Evolutionary conservation across 2,113 vertebrate genomes (phyloP), one percentile per base, ranked within the genome.

Genomic region (Perognathus longimembris): DNA sequence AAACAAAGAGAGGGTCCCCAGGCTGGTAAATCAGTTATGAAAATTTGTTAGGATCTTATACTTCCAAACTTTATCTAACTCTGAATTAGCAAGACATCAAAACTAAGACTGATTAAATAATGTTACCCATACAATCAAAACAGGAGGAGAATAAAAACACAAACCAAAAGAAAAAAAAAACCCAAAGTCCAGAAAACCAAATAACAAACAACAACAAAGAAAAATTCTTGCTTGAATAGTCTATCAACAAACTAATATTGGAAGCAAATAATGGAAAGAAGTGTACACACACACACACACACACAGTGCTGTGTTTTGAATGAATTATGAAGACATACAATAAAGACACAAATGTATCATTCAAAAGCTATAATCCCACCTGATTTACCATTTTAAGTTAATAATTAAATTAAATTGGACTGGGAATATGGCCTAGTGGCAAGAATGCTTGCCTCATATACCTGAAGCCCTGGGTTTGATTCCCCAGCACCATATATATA

Each of bases 61-160:
- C 45, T 38, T 90, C 21, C 9, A 80, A 66, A 17, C 2, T 3
- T 64, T 34, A 67, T 59, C 28, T 81, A 78, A 66, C 50, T 18
- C 8, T 22, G 22, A 61, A 38, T 87, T 20, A 81, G 30, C 45
- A 40, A 66, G 0, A 22, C 9, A 2, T 6, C 8, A 4, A 42
- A 80, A 80, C 38, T 63, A 84, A 85, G 54, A 67, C 63, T 71
- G 12, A 77, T 74, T 74, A 71, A n/a, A 57, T 84, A n/a, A 77
- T 26, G 32, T 74, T 87, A 32, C 30, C 86, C 32, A 83, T 5
- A 83, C 79, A 59, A 93, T 6, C 71, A 79, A 76, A n/a, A 84
- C 63, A 8, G 10, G 14, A 4, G 67, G 24, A 81, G 22, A 4
- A n/a, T n/a, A 93, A 80, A 84, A 59, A 34, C 67, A 70, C 11